A percentile compares a stretch with the other conserved stretches of the same genome.
Evolutionary conservation across 2,888 invertebrate genomes (phyloP).

Genomic region (Mythimna vitellina): DNA sequence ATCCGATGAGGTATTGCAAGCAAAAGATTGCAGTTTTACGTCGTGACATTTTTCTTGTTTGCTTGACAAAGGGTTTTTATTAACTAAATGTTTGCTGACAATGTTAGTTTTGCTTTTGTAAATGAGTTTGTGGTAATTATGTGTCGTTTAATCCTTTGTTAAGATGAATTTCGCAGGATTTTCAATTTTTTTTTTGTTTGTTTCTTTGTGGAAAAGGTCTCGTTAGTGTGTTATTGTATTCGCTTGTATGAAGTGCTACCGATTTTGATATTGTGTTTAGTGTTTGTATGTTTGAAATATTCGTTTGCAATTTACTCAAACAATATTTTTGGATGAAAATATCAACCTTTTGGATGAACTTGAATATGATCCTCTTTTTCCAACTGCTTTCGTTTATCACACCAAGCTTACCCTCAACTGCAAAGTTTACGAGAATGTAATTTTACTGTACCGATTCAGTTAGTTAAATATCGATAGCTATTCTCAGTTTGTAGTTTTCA

Average conservation of each 20-base stretch:
- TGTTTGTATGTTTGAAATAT: neutral
- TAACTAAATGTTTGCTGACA: constrained; percentile 76
- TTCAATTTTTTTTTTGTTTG: constrained; percentile 19
- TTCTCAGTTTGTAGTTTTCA: neutral
- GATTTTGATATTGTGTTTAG: neutral
- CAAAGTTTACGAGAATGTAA: neutral
- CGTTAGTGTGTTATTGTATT: constrained; percentile 43
- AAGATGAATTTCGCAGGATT: constrained; percentile 54
- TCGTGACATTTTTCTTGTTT: constrained; percentile 81
- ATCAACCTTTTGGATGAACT: neutral
- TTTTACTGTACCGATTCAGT: neutral
- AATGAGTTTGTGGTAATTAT: constrained; percentile 84
- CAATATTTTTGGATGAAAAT: neutral
- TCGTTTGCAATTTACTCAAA: neutral
- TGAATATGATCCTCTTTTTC: neutral
- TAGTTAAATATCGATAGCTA: neutral
- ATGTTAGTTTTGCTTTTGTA: constrained; percentile 80
- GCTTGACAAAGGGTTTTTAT: constrained; percentile 81
- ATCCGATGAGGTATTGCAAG: constrained; percentile 83
- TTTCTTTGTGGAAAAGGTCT: constrained; percentile 23
- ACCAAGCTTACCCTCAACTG: neutral
- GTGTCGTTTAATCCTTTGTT: constrained; percentile 71
- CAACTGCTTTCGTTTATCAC: neutral
- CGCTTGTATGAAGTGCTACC: constrained; percentile 33
- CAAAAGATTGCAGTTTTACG: constrained; percentile 74